Evolutionary conservation across 2,888 invertebrate species (phyloP), one percentile per base, ranked within the genome.

Genomic region (Diarsia dahlii): DNA sequence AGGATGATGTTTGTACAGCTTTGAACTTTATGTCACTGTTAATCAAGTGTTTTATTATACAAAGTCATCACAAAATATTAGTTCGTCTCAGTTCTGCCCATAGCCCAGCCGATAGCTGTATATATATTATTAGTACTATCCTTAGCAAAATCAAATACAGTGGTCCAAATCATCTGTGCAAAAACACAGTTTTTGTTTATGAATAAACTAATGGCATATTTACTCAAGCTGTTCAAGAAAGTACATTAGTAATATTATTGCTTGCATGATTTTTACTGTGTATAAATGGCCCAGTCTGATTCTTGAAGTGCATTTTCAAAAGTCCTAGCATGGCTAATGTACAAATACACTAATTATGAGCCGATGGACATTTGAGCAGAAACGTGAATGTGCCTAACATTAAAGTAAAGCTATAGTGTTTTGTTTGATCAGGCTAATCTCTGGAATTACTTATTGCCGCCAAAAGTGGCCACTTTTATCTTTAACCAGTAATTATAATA

Each of bases 41-140:
- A 18, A 52, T 28, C 50, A 28, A 63, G 34, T 52, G 12, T 75
- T n/a, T 62, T 18, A 45, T 45, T n/a, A 13, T n/a, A 50, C 3
- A 15, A 74, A 58, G 4, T 39, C 12, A 75, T 39, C 15, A 39
- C 15, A 58, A 9, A 28, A 76, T 45, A n/a, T 76, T 75, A 13
- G 3, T 10, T 23, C 20, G 20, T 39, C 15, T 3, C 48, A 50
- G 48, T 20, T 50, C 76, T 50, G 39, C 28, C 12, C n/a, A 23
- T 15, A 60, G 39, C 15, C 2, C 56, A 13, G 15, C 20, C 23
- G 20, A 60, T 6, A 34, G 3, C 15, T 73, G 8, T 20, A 56
- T 56, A 5, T 46, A 28, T 12, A n/a, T 56, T 9, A 39, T 23
- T 18, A 46, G 45, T 13, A 54, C 12, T 46, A 28, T 73, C 15